phyloP scores from a whole-genome alignment of 2,113 vertebrate species.

The Benthochromis sp. region DNA sequence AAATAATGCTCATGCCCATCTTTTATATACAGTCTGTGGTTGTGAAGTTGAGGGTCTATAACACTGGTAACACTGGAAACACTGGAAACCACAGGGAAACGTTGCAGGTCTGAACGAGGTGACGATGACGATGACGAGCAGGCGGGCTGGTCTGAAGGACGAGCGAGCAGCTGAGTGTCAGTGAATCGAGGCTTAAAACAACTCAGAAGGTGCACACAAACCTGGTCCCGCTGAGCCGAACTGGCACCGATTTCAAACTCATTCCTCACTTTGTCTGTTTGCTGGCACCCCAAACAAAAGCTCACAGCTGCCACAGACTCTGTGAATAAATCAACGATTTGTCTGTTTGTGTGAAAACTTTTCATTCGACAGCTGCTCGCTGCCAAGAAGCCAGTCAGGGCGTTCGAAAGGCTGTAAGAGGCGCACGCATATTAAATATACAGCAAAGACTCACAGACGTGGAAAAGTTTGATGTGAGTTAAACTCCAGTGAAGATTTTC shows the following conservation, averaged over 20 bases:
- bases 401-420: neutral
- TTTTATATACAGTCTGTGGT: neutral
- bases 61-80: neutral
- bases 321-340: neutral
- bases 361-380: neutral
- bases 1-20: neutral
- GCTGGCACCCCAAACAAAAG: neutral
- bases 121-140: rapidly evolving
- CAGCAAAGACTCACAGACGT: neutral
- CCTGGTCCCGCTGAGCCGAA: neutral
- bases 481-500: neutral
- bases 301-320: neutral
- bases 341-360: neutral
- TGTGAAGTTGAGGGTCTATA: neutral
- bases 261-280: slow-evolving; percentile 1
- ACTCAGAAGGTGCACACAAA: neutral
- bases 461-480: neutral
- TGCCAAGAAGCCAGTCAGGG: neutral
- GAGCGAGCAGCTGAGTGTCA: neutral
- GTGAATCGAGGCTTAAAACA: neutral
- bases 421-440: neutral
- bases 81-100: neutral
- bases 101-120: neutral
- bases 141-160: neutral
- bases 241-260: neutral